Evolutionary conservation across 2,113 vertebrate genomes (phyloP).

Genomic region (Elaphurus davidianus): DNA sequence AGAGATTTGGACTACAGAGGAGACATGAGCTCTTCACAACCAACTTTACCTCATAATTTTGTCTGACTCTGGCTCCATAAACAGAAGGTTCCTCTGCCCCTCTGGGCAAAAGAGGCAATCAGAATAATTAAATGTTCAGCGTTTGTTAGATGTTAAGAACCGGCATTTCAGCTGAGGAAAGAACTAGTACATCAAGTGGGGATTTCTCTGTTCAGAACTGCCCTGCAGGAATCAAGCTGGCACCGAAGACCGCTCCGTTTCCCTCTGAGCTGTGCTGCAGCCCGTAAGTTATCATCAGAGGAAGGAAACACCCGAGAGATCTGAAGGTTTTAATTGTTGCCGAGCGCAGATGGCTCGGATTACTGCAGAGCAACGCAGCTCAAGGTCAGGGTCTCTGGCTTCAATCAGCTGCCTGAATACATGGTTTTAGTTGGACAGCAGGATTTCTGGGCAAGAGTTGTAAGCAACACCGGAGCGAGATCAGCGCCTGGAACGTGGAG

Average conservation of each 20-base stretch:
- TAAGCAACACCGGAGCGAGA: background rate
- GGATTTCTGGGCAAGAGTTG: conserved; percentile 61
- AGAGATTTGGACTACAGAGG: background rate
- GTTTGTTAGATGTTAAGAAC: background rate
- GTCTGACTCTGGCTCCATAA: background rate
- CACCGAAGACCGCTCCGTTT: conserved; percentile 61
- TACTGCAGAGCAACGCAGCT: conserved; percentile 66
- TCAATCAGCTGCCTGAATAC: conserved; percentile 43
- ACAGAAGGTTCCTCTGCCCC: background rate
- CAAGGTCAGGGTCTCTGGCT: conserved; percentile 73
- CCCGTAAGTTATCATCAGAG: conserved; percentile 81
- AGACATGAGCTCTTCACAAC: background rate
- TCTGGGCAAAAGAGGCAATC: background rate
- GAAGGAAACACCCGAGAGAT: conserved; percentile 85
- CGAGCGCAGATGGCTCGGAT: conserved; percentile 79
- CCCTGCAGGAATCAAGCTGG: conserved; percentile 64
- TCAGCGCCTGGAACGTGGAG: background rate
- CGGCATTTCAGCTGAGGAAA: conserved; percentile 54
- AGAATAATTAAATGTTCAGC: background rate
- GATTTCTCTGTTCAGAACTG: conserved; percentile 41
- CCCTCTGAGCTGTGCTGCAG: conserved; percentile 66
- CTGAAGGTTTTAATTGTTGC: conserved; percentile 82
- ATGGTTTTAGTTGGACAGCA: conserved; percentile 50
- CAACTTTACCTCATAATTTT: background rate
- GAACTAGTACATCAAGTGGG: conserved; percentile 39